Base-by-base conservation (phyloP, 2,113 vertebrate genomes). In the Amphilophus citrinellus region DNA sequence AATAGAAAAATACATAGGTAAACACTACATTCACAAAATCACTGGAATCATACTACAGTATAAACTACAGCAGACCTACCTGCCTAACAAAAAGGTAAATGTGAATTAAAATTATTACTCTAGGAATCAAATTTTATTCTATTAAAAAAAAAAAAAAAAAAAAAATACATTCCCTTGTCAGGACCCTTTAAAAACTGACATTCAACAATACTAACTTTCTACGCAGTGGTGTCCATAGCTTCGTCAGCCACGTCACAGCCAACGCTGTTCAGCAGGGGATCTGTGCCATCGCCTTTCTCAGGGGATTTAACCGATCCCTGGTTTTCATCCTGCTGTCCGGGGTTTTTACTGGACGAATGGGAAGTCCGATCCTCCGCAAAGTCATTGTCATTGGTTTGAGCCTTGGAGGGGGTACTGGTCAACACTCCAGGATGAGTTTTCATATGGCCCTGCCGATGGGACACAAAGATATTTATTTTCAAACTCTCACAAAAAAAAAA, bases 401-500 rank as follows among this genome's bases (percentile, higher is more conserved):
- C 84, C 92, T 89, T 94, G 87, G 81, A 62, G 61, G 85, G 87
- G 30, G 91, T 86, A 59, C 57, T 94, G 68, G 66, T 88, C 76
- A 80, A 24, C 3, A 65, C 86, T 80, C 89, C 94, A 1, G 95
- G 94, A 77, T 96, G 96, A 42, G 84, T 93, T 91, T 96, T 96
- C 96, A 96, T 96, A 82, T 96, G 96, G 9, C 96, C 96, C 96
- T 96, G 93, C 88, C 35, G 73, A 90, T 24, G 73, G 7, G 14
- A 75, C 8, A 76, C n/a, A 39, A 82, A 1, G 84, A n/a, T 2
- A 47, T 17, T 8, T 2, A 63, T 27, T 86, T 50, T 85, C 57
- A 18, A 3, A 61, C 13, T 3, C 18, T 30, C 30, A 4, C 30
- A 30, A 30, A 30, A 35, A 39, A 53, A 9, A 22, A 56, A n/a